These are phyloP conservation scores for Sternarchorhynchus goeldii DNA, from an alignment of 2,797 vertebrate genomes.

Conservation along the genomic window DNA sequence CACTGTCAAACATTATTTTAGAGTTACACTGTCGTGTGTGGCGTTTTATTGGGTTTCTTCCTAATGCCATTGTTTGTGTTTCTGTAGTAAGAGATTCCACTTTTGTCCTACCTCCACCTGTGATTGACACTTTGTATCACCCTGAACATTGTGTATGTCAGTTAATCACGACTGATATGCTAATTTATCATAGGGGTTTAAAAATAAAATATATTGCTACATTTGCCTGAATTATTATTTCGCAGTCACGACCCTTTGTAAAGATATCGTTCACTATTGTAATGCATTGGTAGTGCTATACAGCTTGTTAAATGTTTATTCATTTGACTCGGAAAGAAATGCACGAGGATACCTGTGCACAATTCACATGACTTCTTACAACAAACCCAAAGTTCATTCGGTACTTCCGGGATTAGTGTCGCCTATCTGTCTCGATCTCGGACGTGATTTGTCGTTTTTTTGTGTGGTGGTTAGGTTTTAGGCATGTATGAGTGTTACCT, in stretches of 20 bases:
- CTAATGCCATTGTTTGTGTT: conserved; percentile 62
- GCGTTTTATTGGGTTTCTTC: conserved; percentile 29
- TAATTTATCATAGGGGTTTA: conserved; percentile 45
- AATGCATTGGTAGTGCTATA: too few species aligned
- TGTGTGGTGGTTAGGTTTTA: not conserved
- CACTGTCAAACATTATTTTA: conserved; percentile 5
- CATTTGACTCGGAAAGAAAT: not conserved
- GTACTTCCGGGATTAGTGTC: not conserved
- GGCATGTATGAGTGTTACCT: not conserved
- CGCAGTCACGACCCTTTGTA: not conserved
- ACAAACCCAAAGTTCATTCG: conserved; percentile 12
- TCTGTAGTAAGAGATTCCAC: conserved; percentile 81
- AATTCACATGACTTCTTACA: conserved; percentile 5
- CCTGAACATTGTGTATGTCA: conserved; percentile 38
- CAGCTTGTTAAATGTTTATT: not conserved
- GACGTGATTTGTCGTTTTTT: not conserved
- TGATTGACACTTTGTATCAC: conserved; percentile 66
- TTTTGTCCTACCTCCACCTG: conserved; percentile 87
- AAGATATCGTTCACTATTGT: not conserved
- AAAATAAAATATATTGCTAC: conserved; percentile 36
- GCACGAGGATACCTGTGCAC: not conserved
- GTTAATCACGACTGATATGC: conserved; percentile 37
- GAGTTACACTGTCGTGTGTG: conserved; percentile 11
- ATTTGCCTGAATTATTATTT: not conserved
- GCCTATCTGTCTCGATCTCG: not conserved